Percentiles rank a stretch among this genome's conserved stretches.
phyloP scores from a whole-genome alignment of 2,888 invertebrate genomes.

The Epinotia ramella region DNA sequence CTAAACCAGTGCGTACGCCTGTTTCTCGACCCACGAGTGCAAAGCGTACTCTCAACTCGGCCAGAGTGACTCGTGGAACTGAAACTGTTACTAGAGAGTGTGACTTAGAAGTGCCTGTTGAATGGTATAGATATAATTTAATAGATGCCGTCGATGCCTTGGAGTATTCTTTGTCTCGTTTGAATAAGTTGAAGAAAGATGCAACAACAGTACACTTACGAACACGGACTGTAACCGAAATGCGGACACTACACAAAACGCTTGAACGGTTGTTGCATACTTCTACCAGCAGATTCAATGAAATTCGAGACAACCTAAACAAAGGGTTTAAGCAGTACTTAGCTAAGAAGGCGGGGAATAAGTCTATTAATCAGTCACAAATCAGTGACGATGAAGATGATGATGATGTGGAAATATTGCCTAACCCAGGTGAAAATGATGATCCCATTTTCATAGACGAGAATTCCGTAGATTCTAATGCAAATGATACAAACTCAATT shows the following conservation, averaged over 20 bases:
- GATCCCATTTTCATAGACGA: slow-evolving; percentile 83
- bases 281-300: slow-evolving; percentile 81
- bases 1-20: slow-evolving; percentile 17
- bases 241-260: slow-evolving; percentile 82
- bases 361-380: slow-evolving; percentile 11
- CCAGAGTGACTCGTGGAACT: slow-evolving; percentile 42
- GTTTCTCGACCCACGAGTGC: slow-evolving; percentile 41
- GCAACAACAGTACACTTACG: slow-evolving; percentile 75
- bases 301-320: slow-evolving; percentile 83
- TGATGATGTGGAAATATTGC: slow-evolving; percentile 76
- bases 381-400: slow-evolving; percentile 65
- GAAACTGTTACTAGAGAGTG: slow-evolving; percentile 56
- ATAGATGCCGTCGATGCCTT: slow-evolving; percentile 84
- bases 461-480: slow-evolving; percentile 75
- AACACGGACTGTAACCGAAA: slow-evolving; percentile 77
- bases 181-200: slow-evolving; percentile 81
- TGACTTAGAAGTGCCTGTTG: slow-evolving; percentile 76
- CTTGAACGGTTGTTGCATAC: slow-evolving; percentile 84
- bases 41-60: slow-evolving; percentile 47
- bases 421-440: slow-evolving; percentile 67
- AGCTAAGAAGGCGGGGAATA: slow-evolving; percentile 61
- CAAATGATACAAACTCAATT: slow-evolving; percentile 54
- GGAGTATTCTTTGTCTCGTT: slow-evolving; percentile 82
- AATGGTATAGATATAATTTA: slow-evolving; percentile 86
- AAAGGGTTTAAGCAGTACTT: slow-evolving; percentile 83